Evolutionary conservation across 2,113 vertebrate species (phyloP).

Genomic region (Apteryx owenii): DNA sequence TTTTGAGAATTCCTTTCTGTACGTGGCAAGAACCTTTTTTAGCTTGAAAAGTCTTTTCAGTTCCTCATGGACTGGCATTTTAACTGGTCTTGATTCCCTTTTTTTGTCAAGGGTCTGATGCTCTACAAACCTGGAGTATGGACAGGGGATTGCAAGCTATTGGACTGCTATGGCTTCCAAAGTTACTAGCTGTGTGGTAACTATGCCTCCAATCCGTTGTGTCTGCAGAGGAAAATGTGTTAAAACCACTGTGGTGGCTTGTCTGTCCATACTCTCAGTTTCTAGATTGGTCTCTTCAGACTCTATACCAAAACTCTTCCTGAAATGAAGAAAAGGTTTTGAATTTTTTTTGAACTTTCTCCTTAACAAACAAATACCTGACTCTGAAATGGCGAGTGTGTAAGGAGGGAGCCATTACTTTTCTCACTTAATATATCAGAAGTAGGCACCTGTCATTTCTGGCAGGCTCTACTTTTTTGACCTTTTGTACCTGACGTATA

Average conservation of each 20-base stretch:
- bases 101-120: neutral
- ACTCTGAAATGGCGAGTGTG: neutral
- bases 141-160: neutral
- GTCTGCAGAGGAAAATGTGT: neutral
- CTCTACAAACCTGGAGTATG: neutral
- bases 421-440: neutral
- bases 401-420: neutral
- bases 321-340: neutral
- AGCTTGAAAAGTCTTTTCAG: neutral
- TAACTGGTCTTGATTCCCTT: neutral
- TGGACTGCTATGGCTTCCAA: neutral
- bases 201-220: neutral
- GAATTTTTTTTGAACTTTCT: neutral
- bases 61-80: neutral
- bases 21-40: neutral
- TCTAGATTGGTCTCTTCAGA: neutral
- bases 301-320: neutral
- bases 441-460: neutral
- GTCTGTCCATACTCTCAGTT: neutral
- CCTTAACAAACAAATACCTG: neutral
- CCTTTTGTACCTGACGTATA: neutral
- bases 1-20: neutral
- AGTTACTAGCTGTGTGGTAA: neutral
- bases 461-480: slow-evolving; percentile 6
- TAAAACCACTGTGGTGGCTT: neutral